phyloP scores from a whole-genome alignment of 2,888 invertebrate species.

The Iselma pallidipennis region DNA sequence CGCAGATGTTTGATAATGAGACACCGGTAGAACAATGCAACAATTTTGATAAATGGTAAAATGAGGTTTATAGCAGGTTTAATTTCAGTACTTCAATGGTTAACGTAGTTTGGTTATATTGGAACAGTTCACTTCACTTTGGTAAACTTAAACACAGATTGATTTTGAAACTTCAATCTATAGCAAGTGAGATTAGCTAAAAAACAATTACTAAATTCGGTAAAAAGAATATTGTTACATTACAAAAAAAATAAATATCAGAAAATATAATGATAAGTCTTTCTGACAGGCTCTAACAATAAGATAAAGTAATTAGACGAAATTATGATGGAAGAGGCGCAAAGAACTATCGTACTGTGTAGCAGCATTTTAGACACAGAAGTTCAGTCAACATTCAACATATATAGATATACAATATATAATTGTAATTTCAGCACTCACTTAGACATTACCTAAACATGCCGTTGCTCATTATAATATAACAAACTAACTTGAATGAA shows the following conservation, averaged over 20 bases:
- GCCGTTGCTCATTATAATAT: conserved; percentile 23
- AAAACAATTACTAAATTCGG: not conserved
- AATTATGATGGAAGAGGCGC: not conserved
- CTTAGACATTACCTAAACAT: conserved; percentile 22
- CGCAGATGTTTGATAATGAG: conserved; percentile 9
- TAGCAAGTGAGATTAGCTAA: too few species aligned
- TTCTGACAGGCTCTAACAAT: not conserved
- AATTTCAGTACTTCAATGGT: not conserved
- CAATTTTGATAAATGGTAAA: not conserved
- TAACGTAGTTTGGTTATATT: not conserved
- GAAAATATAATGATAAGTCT: not conserved
- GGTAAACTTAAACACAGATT: not conserved
- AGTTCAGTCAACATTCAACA: not conserved
- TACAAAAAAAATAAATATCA: not conserved
- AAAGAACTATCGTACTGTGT: not conserved
- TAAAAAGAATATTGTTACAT: not conserved
- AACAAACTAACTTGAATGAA: conserved; percentile 24
- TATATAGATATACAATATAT: not conserved
- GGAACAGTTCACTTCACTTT: not conserved
- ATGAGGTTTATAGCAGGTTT: not conserved
- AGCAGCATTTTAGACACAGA: not conserved
- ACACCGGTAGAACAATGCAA: not conserved
- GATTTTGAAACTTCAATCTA: not conserved
- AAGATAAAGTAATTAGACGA: not conserved
- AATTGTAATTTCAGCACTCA: conserved; percentile 15